phyloP scores from a whole-genome alignment of 1,140 invertebrate species.

The Cherax destructor region DNA sequence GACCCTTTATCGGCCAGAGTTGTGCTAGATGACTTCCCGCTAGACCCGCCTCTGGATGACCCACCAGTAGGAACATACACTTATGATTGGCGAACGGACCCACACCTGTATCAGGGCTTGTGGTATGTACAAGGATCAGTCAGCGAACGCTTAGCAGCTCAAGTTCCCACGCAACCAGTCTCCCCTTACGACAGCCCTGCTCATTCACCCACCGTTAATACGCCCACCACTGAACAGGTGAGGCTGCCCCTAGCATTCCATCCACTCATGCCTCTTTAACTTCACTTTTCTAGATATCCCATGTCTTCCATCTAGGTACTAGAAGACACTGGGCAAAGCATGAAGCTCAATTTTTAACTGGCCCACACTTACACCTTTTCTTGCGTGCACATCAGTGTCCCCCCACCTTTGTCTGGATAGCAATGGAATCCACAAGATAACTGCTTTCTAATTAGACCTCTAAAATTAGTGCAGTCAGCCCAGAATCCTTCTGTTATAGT shows the following conservation, averaged over 20 bases:
- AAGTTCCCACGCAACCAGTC: constrained; percentile 69
- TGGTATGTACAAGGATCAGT: constrained; percentile 63
- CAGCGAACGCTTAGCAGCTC: constrained; percentile 67
- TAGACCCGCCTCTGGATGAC: constrained; percentile 25
- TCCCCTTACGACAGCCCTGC: constrained; percentile 71
- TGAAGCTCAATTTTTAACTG: constrained; percentile 54
- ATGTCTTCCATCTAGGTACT: constrained; percentile 18
- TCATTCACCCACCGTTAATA: constrained; percentile 30
- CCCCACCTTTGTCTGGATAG: constrained; percentile 1
- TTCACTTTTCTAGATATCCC: constrained; percentile 46
- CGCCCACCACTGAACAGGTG: constrained; percentile 56
- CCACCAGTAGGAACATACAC: constrained; percentile 39
- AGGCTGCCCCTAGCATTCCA: constrained; percentile 49
- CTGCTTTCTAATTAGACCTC: constrained; percentile 19
- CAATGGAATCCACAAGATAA: constrained; percentile 19
- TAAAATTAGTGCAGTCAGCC: constrained; percentile 6
- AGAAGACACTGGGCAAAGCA: constrained; percentile 52
- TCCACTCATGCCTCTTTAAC: constrained; percentile 41
- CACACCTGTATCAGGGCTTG: constrained; percentile 69
- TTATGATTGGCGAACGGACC: constrained; percentile 64
- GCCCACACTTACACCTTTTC: constrained; percentile 31
- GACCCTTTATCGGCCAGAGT: constrained; percentile 29
- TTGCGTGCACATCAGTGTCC: constrained; percentile 55
- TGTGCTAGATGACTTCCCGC: constrained; percentile 31
- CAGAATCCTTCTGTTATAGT: not conserved